Evolutionary conservation across 2,888 invertebrate species (phyloP), one percentile per base, ranked within the genome.

Genomic region (Patella caerulea): DNA sequence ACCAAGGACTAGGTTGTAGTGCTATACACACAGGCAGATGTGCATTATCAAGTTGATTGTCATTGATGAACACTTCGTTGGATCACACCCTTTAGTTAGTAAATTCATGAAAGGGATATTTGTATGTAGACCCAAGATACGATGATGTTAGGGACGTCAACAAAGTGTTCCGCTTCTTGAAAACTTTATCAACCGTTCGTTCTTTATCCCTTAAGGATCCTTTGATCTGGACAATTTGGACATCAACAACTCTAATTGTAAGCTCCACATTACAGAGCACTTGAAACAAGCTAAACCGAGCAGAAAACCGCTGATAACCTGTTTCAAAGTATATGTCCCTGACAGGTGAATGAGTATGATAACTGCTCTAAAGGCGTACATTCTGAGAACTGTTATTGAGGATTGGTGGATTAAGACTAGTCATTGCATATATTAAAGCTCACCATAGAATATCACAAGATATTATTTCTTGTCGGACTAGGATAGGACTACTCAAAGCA

Each of bases 61-160:
- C 45, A 76, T 52, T 75, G 78, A 29, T 29, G 29, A 3, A 29
- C 29, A 29, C 29, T 2, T 3, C 29, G 29, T 29, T 29, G 29
- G 29, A 3, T 24, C 73, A 19, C 70, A 77, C 65, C 73, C 72
- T 5, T 24, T 77, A 55, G 69, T 83, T 29, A 76, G 65, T 29
- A 72, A 77, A 24, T 83, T 83, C 56, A 76, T 83, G 79, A 83
- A 78, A 78, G 81, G 80, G 0, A 56, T 82, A 24, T 82, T 78
- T 73, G 17, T 78, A 45, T 14, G 29, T 14, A 75, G 78, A 19
- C 83, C 82, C 56, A 74, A 78, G 70, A 75, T 79, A 82, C n/a
- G 75, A 12, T 17, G 24, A 29, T 29, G 83, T 77, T 45, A 82
- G 84, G 83, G 77, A 82, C 72, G 24, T 24, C 24, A 24, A 24